Evolutionary conservation across 2,888 invertebrate species (phyloP), one percentile per base, ranked within the genome.

Genomic region (Timema podura): DNA sequence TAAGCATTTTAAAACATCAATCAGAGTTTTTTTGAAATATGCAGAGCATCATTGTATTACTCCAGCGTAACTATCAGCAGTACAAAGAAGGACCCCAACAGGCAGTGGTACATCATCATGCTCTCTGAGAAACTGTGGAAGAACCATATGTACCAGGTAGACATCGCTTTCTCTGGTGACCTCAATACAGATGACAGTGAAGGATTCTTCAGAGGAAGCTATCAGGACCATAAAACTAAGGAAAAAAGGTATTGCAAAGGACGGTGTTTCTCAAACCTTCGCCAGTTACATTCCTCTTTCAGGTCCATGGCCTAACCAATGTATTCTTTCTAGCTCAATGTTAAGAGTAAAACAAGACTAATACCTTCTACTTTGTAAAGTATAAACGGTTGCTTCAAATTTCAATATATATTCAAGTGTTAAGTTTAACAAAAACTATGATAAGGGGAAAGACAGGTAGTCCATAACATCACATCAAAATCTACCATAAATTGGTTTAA

Each of bases 131-230:
- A 81, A 11, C 78, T 90, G 6, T 82, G 85, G 5, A 83, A 85
- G 65, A 86, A 85, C 0, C 82, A 87, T 0, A 83, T 83, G 13
- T 89, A 89, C 54, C 84, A 87, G 75, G 76, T 93, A 15, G 85
- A 86, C 74, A 84, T 93, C 64, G 83, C 81, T 3, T 92, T 89
- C 77, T 84, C 84, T 71, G 91, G 91, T 0, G 85, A 83, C 69
- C 81, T 93, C 74, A 87, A 85, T 72, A 86, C 87, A 15, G 85
- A 86, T 7, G 84, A 83, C 6, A 86, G 87, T 0, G 89, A 89
- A 73, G 91, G 90, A 0, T 84, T 93, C 71, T 92, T 91, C 77
- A 88, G 87, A 77, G 87, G 87, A 48, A 85, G 84, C 59, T 92
- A 91, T 51, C 71, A 73, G 59, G 71, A 72, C 46, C 72, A 73